These are phyloP conservation scores for Ephydatia muelleri DNA, from an alignment of 37 sponge, comb jelly and placozoan species.

Conservation along the genomic window DNA sequence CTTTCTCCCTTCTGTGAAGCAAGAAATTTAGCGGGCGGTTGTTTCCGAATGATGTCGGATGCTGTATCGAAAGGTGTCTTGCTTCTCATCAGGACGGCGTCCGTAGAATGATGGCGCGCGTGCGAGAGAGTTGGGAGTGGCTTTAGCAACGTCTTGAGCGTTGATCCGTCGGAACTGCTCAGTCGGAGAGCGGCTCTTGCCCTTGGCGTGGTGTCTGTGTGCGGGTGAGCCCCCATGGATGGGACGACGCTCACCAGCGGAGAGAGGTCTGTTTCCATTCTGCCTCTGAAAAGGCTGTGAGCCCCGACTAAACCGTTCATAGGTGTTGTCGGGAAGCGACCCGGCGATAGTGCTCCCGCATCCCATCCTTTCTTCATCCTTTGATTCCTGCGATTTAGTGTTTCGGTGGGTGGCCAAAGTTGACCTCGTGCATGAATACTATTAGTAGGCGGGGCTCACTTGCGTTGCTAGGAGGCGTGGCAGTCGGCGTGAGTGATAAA, in stretches of 20 bases:
- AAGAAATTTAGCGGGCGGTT: neutral
- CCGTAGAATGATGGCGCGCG: neutral
- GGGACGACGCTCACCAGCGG: constrained; percentile 7
- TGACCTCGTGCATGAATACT: neutral
- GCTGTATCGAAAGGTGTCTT: neutral
- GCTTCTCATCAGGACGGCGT: neutral
- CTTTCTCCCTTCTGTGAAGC: neutral
- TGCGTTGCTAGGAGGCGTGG: neutral
- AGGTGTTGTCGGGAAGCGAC: neutral
- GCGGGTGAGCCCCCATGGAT: neutral
- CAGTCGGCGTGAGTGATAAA: neutral
- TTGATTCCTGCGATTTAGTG: neutral
- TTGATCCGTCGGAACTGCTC: constrained; percentile 3
- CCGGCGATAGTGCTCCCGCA: neutral
- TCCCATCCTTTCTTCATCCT: neutral
- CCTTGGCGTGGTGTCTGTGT: neutral
- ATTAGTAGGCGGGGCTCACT: neutral
- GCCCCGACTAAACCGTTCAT: neutral
- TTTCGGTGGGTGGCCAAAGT: neutral
- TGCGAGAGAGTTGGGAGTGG: neutral
- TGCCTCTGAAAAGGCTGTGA: neutral
- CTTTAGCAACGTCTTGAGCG: neutral
- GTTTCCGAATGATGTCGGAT: neutral
- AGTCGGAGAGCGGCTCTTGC: constrained; percentile 3
- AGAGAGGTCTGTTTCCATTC: neutral